Conservation (phyloP, 2,888 invertebrate species). For the Glaucopsyche alexis region DNA sequence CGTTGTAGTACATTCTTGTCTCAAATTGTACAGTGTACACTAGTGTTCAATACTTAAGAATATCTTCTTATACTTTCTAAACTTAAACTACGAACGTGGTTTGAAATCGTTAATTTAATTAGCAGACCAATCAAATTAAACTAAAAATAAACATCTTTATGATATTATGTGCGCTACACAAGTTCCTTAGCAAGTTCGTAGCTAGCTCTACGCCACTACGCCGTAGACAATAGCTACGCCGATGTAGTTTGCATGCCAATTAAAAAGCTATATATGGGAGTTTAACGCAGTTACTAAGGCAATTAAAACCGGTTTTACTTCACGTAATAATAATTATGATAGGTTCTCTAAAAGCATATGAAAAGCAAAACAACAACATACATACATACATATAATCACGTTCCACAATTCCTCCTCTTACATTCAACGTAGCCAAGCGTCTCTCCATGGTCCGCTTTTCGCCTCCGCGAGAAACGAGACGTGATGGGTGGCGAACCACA, state of each 20-base stretch:
- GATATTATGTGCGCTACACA: not conserved
- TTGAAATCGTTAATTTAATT: not conserved
- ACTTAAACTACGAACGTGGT: too few relatives aligned
- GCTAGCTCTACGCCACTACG: not conserved
- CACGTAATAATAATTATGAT: not conserved
- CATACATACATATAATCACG: too few relatives aligned
- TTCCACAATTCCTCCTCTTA: too few relatives aligned
- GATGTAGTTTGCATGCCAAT: conserved; percentile 10
- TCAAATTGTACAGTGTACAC: too few relatives aligned
- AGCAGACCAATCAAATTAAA: not conserved
- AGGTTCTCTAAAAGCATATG: not conserved
- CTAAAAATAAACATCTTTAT: conserved; percentile 12
- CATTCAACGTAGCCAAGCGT: too few relatives aligned
- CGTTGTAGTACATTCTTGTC: not conserved
- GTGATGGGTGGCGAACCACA: too few relatives aligned
- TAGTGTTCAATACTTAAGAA: too few relatives aligned
- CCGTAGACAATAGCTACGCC: conserved; percentile 3
- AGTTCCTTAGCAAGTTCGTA: conserved; percentile 1
- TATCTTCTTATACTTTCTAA: too few relatives aligned
- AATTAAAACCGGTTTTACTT: not conserved
- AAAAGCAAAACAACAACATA: too few relatives aligned
- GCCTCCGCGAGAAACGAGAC: too few relatives aligned
- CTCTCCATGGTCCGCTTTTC: too few relatives aligned
- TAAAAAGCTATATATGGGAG: not conserved
- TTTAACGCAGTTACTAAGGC: not conserved